phyloP scores from a whole-genome alignment of 1,140 invertebrate species.

The Littorina saxatilis region DNA sequence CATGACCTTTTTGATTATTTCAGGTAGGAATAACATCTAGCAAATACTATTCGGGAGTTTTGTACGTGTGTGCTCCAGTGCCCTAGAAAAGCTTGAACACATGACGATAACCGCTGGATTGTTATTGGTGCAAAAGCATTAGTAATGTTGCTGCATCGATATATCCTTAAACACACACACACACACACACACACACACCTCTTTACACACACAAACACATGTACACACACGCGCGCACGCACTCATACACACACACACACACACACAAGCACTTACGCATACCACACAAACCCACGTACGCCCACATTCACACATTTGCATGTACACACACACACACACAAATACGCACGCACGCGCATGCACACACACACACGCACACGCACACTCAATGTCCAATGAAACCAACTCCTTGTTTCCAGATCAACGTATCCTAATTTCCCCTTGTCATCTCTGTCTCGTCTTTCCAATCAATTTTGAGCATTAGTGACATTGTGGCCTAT shows the following conservation, averaged over 20 bases:
- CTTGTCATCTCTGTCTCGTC: not conserved
- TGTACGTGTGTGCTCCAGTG: too few relatives aligned
- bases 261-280: not conserved
- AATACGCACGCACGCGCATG: not conserved
- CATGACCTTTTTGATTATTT: too few relatives aligned
- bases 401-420: too few relatives aligned
- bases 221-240: not conserved
- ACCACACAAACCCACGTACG: not conserved
- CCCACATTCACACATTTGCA: not conserved
- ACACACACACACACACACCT: not conserved
- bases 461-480: not conserved
- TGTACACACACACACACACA: slow-evolving; percentile 5
- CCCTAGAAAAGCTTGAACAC: too few relatives aligned
- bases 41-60: too few relatives aligned
- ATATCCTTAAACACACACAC: too few relatives aligned
- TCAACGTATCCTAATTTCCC: too few relatives aligned
- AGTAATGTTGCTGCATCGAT: too few relatives aligned
- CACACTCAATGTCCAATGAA: not conserved
- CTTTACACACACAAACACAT: not conserved
- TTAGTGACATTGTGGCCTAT: too few relatives aligned
- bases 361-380: not conserved
- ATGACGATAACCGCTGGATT: too few relatives aligned
- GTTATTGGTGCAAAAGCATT: too few relatives aligned
- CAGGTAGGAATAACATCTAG: too few relatives aligned
- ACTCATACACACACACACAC: not conserved